Conservation (phyloP, 2,113 vertebrate genomes). For the Hyperopisus bebe region DNA sequence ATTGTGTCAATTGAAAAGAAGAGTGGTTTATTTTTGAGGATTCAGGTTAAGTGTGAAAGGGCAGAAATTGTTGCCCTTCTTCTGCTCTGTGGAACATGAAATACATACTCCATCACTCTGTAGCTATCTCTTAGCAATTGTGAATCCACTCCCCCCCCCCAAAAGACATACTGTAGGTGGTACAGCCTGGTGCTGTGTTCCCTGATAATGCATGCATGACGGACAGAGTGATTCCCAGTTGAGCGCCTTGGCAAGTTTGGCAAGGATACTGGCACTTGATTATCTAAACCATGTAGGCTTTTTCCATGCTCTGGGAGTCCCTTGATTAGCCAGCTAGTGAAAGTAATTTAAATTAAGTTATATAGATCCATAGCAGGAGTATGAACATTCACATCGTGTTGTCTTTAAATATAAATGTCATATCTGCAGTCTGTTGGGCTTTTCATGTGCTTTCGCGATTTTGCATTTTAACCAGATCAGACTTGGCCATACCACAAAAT, state of each 20-base stretch:
- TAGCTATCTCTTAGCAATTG: background rate
- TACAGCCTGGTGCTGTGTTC: background rate
- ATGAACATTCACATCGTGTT: background rate
- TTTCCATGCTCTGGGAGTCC: background rate
- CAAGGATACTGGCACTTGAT: background rate
- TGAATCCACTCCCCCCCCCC: conserved; percentile 7
- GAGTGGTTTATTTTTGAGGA: background rate
- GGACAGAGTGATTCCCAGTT: background rate
- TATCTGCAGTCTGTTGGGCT: background rate
- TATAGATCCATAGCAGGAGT: background rate
- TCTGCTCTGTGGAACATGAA: conserved; percentile 4
- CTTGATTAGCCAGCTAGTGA: background rate
- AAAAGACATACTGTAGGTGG: background rate
- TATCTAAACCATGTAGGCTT: background rate
- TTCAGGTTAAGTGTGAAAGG: background rate
- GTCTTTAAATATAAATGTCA: background rate
- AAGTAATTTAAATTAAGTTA: background rate
- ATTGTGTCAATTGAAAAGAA: background rate
- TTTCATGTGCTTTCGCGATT: background rate
- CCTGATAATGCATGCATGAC: background rate
- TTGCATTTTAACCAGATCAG: background rate
- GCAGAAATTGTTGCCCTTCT: background rate
- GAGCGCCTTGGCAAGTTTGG: background rate
- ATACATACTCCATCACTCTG: background rate
- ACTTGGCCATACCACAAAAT: background rate